Evolutionary conservation across 1,140 invertebrate genomes (phyloP).

Genomic region (Megalopta genalis): DNA sequence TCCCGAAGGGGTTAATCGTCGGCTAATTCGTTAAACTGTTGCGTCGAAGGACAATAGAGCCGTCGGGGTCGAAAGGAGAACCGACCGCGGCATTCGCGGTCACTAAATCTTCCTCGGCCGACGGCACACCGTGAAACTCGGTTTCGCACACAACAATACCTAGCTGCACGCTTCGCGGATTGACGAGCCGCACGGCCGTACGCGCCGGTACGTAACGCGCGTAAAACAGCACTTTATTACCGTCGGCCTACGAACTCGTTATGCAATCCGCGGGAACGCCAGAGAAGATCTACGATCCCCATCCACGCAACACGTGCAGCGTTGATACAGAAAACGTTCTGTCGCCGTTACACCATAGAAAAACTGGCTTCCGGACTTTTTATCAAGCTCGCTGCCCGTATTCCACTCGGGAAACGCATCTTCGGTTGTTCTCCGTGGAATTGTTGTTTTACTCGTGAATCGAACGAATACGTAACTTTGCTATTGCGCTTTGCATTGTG

Average conservation of each 20-base stretch:
- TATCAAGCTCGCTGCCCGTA: neutral
- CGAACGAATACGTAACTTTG: too few relatives aligned
- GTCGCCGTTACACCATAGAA: neutral
- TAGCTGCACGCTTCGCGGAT: too few relatives aligned
- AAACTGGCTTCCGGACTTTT: neutral
- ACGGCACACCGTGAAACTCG: neutral
- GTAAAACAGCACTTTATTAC: conserved; percentile 55
- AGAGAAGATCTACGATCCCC: conserved; percentile 60
- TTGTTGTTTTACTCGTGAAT: too few relatives aligned
- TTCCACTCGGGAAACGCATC: too few relatives aligned
- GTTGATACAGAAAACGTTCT: neutral
- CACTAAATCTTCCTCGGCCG: conserved; percentile 8
- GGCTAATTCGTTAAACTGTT: too few relatives aligned
- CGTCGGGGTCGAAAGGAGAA: neutral
- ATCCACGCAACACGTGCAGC: conserved; percentile 51
- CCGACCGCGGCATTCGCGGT: too few relatives aligned
- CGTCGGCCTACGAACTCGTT: conserved; percentile 29
- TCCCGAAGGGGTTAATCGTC: too few relatives aligned
- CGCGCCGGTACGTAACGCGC: conserved; percentile 21
- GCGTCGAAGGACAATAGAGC: neutral
- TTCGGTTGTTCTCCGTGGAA: neutral
- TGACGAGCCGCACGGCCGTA: too few relatives aligned
- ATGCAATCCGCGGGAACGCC: conserved; percentile 48
- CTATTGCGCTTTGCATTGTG: too few relatives aligned
- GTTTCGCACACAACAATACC: neutral